Base-by-base conservation (phyloP, 53 echinoderm and acorn worm genomes). In the Holothuria scabra region DNA sequence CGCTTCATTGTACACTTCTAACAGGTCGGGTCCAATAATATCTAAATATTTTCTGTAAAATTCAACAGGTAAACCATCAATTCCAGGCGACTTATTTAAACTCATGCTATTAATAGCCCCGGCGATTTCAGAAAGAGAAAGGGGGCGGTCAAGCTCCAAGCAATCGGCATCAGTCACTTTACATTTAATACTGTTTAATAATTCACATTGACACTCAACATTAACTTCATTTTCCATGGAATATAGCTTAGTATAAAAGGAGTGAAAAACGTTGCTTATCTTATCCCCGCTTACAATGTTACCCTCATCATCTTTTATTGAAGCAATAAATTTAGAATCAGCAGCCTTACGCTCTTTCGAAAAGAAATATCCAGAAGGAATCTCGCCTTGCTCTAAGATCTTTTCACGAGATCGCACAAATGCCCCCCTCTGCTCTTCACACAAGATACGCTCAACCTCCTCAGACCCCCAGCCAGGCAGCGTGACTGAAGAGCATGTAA, bases 11-110 rank as follows among this genome's bases (percentile, higher is more conserved):
- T n/a, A n/a, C n/a, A n/a, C n/a, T n/a, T n/a, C n/a, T n/a, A n/a
- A n/a, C n/a, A n/a, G n/a, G n/a, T n/a, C n/a, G n/a, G n/a, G n/a
- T n/a, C n/a, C n/a, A n/a, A n/a, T n/a, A n/a, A n/a, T n/a, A n/a
- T n/a, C n/a, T n/a, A n/a, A n/a, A n/a, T 35, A 35, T 35, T 6
- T 35, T 6, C 6, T 35, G 35, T 35, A 35, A 35, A 35, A 35
- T 35, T 35, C 35, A 35, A 35, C 35, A 35, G 35, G 35, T 4
- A 35, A 6, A 35, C 6, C 35, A 35, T 35, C 35, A 4, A 4
- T 6, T 35, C 6, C 6, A 35, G 3, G 35, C 3, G 35, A 74
- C 75, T 90, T 86, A 29, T 86, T 83, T 46, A 74, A 46, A 22
- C 25, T 22, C 67, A 67, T 67, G 31, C 19, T 3, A 19, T 26